Base-by-base conservation (phyloP, 2,113 vertebrate genomes). In the Terrapene triunguis region DNA sequence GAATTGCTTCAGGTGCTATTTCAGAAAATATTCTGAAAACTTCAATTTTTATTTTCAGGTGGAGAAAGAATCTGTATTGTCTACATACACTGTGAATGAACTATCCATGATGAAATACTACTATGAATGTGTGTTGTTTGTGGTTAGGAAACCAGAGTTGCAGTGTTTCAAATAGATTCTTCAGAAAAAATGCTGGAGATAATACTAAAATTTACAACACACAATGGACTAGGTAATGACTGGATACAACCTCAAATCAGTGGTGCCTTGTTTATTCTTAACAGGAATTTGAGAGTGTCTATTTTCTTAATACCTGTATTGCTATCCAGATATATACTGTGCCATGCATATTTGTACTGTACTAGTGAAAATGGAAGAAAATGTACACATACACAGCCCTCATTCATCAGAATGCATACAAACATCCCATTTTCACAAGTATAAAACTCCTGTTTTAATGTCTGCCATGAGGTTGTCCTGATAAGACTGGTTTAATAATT, bases 51-150 rank as follows among this genome's bases (percentile, higher is more conserved):
- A 84, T 97, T 94, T 97, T 22, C 97, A 99, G 99, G 98, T 99
- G 97, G 99, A 99, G 97, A 99, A 98, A 84, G 98, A 99, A 96
- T 99, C 99, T 10, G 98, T 99, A 50, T 97, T 98, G 91, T 99
- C 99, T 91, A 99, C 99, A 42, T 99, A 99, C 97, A 99, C 99
- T 94, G 99, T 99, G 98, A 99, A 99, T 83, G 98, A 99, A 50
- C 98, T 99, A 92, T 99, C 99, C 62, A 99, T 99, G 99, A 98
- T 99, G 97, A 99, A 99, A 97, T 99, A 99, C 94, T 98, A 99
- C 96, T 99, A 99, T 47, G 99, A 99, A 98, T 99, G 99, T 6
- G 99, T 99, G 85, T 99, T 99, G 98, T 99, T 99, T 97, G 99
- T 99, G 92, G 99, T 98, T 82, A 98, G 99, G 90, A 99, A 99